Percentiles rank a stretch among this genome's conserved stretches.
These are phyloP conservation scores for Salarias fasciatus DNA, from an alignment of 2,797 vertebrate species.

Conservation along the genomic window DNA sequence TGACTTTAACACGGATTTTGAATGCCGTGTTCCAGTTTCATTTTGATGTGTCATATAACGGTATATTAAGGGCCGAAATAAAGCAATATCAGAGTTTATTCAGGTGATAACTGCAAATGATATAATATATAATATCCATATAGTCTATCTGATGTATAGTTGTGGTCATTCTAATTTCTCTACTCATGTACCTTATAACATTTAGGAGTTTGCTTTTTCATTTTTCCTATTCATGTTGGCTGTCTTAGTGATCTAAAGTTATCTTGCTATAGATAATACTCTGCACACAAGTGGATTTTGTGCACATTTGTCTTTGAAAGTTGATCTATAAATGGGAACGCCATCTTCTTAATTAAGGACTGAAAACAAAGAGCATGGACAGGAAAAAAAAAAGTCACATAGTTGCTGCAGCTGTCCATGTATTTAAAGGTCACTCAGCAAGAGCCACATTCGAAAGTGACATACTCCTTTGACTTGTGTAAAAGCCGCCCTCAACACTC, in stretches of 20 bases:
- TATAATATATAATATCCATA: no score
- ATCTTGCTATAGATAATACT: no score
- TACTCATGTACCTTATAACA: no score
- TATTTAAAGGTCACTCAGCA: background rate
- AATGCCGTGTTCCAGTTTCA: slow-evolving; percentile 4
- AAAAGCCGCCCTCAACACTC: background rate
- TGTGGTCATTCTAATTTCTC: no score
- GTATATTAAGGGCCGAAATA: background rate
- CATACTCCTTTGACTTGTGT: background rate
- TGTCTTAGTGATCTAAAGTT: no score
- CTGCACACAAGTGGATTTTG: no score
- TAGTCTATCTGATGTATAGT: no score
- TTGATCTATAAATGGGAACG: background rate
- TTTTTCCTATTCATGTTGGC: no score
- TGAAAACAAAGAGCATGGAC: background rate
- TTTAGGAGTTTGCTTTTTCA: no score
- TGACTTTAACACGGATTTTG: slow-evolving; percentile 15
- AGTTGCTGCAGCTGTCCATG: background rate
- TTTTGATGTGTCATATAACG: background rate
- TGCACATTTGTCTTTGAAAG: no score
- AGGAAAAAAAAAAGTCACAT: background rate
- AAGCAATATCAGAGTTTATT: no score
- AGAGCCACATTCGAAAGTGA: background rate
- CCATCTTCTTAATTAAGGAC: background rate
- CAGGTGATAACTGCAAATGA: no score